Evolutionary conservation across 2,888 invertebrate genomes (phyloP), one percentile per base, ranked within the genome.

Genomic region (Synergus umbraculus): DNA sequence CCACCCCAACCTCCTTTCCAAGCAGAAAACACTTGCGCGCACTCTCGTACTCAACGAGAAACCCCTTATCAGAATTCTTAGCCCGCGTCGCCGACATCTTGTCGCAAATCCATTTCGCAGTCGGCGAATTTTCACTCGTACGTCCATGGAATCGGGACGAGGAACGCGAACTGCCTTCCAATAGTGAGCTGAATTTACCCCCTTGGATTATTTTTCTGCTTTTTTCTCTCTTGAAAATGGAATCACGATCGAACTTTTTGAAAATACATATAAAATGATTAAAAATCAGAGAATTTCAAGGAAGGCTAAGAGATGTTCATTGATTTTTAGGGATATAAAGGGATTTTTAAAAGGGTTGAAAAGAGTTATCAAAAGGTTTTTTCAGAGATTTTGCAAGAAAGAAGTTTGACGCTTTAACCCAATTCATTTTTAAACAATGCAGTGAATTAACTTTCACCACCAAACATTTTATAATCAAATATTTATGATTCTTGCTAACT

Each of bases 21-120:
- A 43, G 76, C 43, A 13, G 76, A 78, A 69, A 76, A 73, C 76
- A 63, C 79, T 60, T 54, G 63, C 65, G 80, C 69, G 82, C 66
- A 82, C 73, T 73, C 73, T 73, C 73, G 37, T 73, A 37, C 73
- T 37, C 73, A 73, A 73, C 73, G 73, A 54, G 73, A 54, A 73
- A 73, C 76, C 82, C 88, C 90, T 91, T 89, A 91, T 91, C 90
- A 88, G 88, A 90, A 91, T 91, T 91, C 91, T 86, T 83, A 84
- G 86, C 83, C 85, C 87, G 88, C 84, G 85, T 84, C 83, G 84
- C 82, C 88, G 88, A 90, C 90, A 90, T 89, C 90, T 90, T 90
- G 91, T 91, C 90, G 89, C 90, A 91, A 91, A 91, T 91, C 90
- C 90, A 91, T 90, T 91, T 89, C 87, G 88, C 87, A 88, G 87